Base-by-base conservation (phyloP, 30 jellyfish, hydroid and myxozoan species). In the Phacellophora camtschatica region DNA sequence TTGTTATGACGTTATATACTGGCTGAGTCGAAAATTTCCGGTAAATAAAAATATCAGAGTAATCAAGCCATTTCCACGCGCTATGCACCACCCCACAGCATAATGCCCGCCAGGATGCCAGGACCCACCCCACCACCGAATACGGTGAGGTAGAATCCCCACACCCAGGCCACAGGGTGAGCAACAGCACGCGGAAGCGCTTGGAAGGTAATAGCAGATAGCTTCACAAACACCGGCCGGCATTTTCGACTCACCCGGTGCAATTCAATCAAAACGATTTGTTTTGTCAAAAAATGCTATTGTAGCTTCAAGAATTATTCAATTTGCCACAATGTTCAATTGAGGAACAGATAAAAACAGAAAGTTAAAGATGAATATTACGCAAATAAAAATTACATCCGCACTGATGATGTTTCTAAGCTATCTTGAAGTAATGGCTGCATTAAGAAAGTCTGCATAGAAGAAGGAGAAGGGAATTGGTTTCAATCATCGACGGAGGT, bases 1-100 rank as follows among this genome's bases (percentile, higher is more conserved):
- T n/a, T n/a, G n/a, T n/a, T n/a, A 76, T 37, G 7, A 76, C 39
- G 66, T 76, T 79, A 29, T 39, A 24, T n/a, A 79, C 57, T 0
- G 79, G 79, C 20, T 71, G 58, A 1, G 79, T 57, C 18, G 57
- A 67, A 24, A 74, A 42, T 54, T 54, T 35, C 87, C 55, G 51
- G 4, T 27, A 1, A 4, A 54, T 74, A 16, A n/a, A n/a, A n/a
- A n/a, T n/a, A n/a, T n/a, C 53, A 39, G 15, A 39, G 13, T 6
- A 39, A 39, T 15, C 8, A 39, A 39, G 53, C 53, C 53, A 39
- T 39, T 39, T 39, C 53, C 53, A 39, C 53, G 53, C 53, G 53
- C 53, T 15, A 39, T 39, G 53, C 53, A 39, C 53, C 8, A 15
- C 8, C 53, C 53, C 53, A 39, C 53, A 39, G 53, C 53, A 39